Base-by-base conservation (phyloP, 2,797 vertebrate species). In the Tenualosa ilisha region DNA sequence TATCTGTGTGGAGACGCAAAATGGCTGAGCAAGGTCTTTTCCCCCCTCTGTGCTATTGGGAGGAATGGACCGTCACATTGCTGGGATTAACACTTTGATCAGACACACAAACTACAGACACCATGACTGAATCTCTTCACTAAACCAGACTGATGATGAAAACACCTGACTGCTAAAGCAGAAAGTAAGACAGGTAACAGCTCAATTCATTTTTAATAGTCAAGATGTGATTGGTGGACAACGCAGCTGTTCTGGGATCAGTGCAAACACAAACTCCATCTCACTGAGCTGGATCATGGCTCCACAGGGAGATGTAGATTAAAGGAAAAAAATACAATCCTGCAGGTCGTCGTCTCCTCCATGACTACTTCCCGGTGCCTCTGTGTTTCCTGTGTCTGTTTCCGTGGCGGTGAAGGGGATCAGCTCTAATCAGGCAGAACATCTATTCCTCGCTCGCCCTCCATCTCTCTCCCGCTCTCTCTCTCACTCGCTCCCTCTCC, bases 21-120 rank as follows among this genome's bases (percentile, higher is more conserved):
- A 79, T 8, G 20, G 72, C 72, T 79, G 72, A 79, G 72, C 40
- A 79, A 79, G 72, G 72, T 79, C 40, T 79, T 79, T 79, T 46
- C 37, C 40, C 11, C 11, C 26, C 59, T 37, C 31, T 37, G 26
- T 37, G 65, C 13, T 72, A 17, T 3, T 15, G 15, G 31, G 65
- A 72, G 11, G 11, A 31, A 40, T n/a, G 26, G 26, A 9, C 5
- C 22, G 72, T 79, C 72, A 46, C 37, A 8, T 37, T 9, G 15
- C 40, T 46, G 40, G 72, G 37, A 40, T 79, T 79, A 46, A 22
- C 72, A 46, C 72, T 46, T 79, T 79, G 37, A 46, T 46, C 72
- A 79, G 72, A 79, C 40, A 79, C 37, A 79, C 15, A 22, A 79
- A 22, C 72, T 37, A 8, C 37, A 20, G 40, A 79, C 17, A 40